Base-by-base conservation (phyloP, 2,888 invertebrate genomes). In the Stenodera caucasica region DNA sequence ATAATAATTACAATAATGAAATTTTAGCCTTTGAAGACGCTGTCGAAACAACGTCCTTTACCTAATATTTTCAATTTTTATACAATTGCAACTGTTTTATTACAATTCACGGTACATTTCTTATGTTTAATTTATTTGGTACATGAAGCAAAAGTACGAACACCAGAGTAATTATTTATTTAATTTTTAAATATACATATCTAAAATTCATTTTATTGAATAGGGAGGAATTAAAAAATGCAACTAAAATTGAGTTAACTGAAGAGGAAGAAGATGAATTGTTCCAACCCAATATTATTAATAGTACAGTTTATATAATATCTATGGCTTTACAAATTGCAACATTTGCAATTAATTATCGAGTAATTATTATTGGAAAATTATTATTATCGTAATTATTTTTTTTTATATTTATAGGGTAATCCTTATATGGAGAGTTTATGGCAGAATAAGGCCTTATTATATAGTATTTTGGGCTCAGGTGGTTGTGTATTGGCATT, bases 21-120 rank as follows among this genome's bases (percentile, higher is more conserved):
- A 64, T 84, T 84, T 12, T 81, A 91, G 92, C 99, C 99, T 0
- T 80, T 99, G 68, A 95, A 94, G 80, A 89, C 90, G 0, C 82
- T 99, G 52, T 98, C 98, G 0, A 93, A 91, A 75, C 91, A 96
- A 79, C 88, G 98, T 40, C 99, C 99, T 0, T 84, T 99, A 70
- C 96, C 98, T 49, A 99, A 98, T 80, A 99, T 99, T 68, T 99
- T 99, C 83, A 99, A 99, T 81, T 79, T 94, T 55, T 99, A 99
- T 81, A 99, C 99, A 0, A 88, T 99, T 68, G 84, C 94, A 73
- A 99, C 99, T 1, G 98, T 99, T 59, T 82, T 98, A 51, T 81
- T 91, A 0, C 99, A 99, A 82, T 99, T 99, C 81, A 86, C 90
- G 29, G 94, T 98, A 5, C 99, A 99, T 80, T 98, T 99, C 82